Evolutionary conservation across 2,797 vertebrate species (phyloP).

Genomic region (Tapera naevia): DNA sequence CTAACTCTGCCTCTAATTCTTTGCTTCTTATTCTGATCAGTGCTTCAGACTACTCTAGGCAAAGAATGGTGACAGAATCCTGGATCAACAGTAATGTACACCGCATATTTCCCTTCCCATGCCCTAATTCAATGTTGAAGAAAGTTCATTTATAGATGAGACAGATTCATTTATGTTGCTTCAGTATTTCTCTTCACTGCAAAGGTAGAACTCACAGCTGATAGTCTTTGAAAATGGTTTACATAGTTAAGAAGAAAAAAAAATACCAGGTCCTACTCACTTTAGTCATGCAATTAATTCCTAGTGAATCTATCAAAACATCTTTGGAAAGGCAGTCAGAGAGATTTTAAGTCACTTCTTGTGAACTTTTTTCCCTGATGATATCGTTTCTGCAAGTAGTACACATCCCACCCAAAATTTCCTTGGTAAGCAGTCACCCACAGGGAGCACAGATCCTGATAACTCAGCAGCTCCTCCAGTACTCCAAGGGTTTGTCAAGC

Average conservation of each 20-base stretch:
- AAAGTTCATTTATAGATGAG: not conserved
- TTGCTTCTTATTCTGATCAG: not conserved
- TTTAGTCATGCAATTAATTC: not conserved
- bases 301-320: not conserved
- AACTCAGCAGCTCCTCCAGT: conserved; percentile 16
- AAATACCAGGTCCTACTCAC: not conserved
- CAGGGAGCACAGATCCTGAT: conserved; percentile 36
- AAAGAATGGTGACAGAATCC: not conserved
- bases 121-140: not conserved
- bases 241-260: not conserved
- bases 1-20: not conserved
- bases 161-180: not conserved
- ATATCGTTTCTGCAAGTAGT: not conserved
- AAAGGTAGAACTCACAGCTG: not conserved
- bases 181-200: not conserved
- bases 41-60: not conserved
- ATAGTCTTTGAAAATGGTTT: not conserved
- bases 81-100: not conserved
- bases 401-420: not conserved
- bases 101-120: not conserved
- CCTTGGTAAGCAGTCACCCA: not conserved
- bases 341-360: not conserved
- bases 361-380: not conserved
- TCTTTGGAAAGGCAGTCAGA: not conserved
- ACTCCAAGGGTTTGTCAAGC: conserved; percentile 37